Evolutionary conservation across 2,113 vertebrate species (phyloP), one percentile per base, ranked within the genome.

Genomic region (Cheilinus undulatus): DNA sequence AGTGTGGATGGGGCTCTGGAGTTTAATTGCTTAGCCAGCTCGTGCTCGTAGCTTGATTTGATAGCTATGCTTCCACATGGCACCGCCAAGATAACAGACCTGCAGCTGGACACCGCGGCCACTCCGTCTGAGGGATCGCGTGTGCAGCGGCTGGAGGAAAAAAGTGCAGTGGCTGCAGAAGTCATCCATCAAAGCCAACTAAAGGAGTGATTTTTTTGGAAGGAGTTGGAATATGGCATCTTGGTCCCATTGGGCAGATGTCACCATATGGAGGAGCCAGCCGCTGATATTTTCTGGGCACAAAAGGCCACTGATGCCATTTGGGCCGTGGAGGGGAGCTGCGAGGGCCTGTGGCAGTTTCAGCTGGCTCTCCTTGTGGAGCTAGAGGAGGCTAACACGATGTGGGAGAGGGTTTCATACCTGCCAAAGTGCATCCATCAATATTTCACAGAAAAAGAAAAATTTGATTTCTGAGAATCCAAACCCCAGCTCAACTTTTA

Each of bases 151-250:
- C 50, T 52, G 27, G 67, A 45, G 42, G 46, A 52, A 86, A 87
- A 85, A 87, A 86, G 71, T 85, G 88, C 89, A 83, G 78, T 3
- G 61, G 52, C 79, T 83, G 86, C 86, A 88, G 57, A 38, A 88
- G 80, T 63, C 83, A 90, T 91, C 87, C 77, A 88, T 91, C 91
- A 91, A 84, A 84, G 77, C 79, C 70, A 85, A 82, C 38, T 78
- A 58, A 78, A 79, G 58, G 53, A 60, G 78, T 75, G 32, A 58
- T 50, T 73, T 70, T 59, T 76, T 76, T 76, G 76, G 80, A 83
- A 71, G 62, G 69, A 14, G 22, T 26, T 30, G 45, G 73, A 61
- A 82, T 72, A 46, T 46, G 71, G 63, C 65, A 50, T 78, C 80
- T 71, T 36, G 38, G 53, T 82, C 80, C 67, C 77, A 84, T 80